Conservation (phyloP, 2,113 vertebrate genomes). For the Anser cygnoides region DNA sequence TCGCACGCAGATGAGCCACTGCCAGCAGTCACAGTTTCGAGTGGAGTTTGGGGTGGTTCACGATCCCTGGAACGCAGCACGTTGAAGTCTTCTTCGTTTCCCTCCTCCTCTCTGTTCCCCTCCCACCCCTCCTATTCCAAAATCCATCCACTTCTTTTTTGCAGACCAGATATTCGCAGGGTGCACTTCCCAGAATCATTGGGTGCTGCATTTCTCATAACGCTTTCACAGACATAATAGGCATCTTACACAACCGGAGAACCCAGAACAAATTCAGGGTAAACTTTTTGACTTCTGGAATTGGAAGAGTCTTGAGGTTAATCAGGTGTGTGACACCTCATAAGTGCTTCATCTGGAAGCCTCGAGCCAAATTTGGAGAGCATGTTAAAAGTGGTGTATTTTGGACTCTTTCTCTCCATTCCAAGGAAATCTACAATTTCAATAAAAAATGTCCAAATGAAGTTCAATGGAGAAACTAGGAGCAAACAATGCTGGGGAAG, state of each 20-base stretch:
- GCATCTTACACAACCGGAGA: background rate
- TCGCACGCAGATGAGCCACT: rapidly evolving
- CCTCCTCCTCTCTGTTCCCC: background rate
- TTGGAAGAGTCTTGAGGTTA: background rate
- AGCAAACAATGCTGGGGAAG: background rate
- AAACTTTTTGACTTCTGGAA: background rate
- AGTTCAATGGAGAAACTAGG: background rate
- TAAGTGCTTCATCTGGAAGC: background rate
- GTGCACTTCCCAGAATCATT: rapidly evolving
- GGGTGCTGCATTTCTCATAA: rapidly evolving
- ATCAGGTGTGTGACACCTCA: background rate
- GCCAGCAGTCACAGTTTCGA: rapidly evolving
- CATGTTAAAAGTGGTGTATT: rapidly evolving
- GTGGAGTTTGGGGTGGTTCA: rapidly evolving
- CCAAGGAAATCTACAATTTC: background rate
- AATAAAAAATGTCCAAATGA: background rate
- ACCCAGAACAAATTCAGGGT: background rate
- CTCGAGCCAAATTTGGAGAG: background rate
- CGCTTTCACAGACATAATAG: too few species aligned
- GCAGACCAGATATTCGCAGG: background rate
- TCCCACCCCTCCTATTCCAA: too few species aligned
- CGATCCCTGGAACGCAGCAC: background rate
- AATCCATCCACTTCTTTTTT: background rate
- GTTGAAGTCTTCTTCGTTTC: background rate
- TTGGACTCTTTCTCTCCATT: background rate